Evolutionary conservation across 2,797 vertebrate genomes (phyloP).

Genomic region (Acrossocheilus wenchowensis): DNA sequence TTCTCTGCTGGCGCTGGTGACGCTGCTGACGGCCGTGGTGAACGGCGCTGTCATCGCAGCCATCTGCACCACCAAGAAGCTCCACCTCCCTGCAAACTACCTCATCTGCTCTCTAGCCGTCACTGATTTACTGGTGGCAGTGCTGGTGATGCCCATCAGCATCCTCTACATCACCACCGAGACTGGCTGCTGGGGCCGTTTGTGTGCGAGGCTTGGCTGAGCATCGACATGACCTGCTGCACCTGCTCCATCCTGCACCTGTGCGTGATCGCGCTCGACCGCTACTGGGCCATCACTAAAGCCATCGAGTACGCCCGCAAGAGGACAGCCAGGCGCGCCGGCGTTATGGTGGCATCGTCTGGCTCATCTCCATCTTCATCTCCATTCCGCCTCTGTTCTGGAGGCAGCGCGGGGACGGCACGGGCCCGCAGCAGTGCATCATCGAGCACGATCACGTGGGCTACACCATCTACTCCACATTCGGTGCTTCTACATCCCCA

Average conservation of each 20-base stretch:
- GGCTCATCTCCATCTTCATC: slow-evolving; percentile 87
- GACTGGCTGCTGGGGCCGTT: slow-evolving; percentile 85
- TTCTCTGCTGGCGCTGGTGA: slow-evolving; percentile 79
- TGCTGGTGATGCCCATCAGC: slow-evolving; percentile 90
- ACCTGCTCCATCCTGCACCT: slow-evolving; percentile 92
- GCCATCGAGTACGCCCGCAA: slow-evolving; percentile 86
- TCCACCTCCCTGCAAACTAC: slow-evolving; percentile 90
- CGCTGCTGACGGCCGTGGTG: slow-evolving; percentile 81
- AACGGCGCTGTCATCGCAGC: slow-evolving; percentile 86
- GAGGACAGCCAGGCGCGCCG: slow-evolving; percentile 82
- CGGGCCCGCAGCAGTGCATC: slow-evolving; percentile 74
- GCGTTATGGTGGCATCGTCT: slow-evolving; percentile 83
- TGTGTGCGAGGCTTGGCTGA: slow-evolving; percentile 88
- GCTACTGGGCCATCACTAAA: slow-evolving; percentile 92
- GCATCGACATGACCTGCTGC: slow-evolving; percentile 91
- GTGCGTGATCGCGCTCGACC: slow-evolving; percentile 88
- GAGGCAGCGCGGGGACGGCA: slow-evolving; percentile 75
- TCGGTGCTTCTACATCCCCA: slow-evolving; percentile 89
- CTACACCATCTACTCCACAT: slow-evolving; percentile 89
- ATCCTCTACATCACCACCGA: slow-evolving; percentile 86
- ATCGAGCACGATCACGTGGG: slow-evolving; percentile 87
- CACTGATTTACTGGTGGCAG: slow-evolving; percentile 88
- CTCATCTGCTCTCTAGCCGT: slow-evolving; percentile 90
- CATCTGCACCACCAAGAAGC: slow-evolving; percentile 88
- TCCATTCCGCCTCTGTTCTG: slow-evolving; percentile 89